Conservation (phyloP, 2,113 vertebrate genomes). For the Crotalus horridus region DNA sequence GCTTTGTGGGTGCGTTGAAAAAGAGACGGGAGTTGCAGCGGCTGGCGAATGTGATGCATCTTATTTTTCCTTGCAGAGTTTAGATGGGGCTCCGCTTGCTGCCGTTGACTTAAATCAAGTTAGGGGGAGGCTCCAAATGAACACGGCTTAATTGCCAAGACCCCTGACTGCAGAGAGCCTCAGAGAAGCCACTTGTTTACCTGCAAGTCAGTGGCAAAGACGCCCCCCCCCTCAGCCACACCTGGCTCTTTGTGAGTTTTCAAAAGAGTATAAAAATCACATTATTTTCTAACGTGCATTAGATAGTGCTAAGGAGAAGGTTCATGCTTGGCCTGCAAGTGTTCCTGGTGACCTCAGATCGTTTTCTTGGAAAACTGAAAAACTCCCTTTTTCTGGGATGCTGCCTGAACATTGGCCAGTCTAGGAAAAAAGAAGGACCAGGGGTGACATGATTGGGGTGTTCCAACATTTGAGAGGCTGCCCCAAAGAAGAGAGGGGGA, state of each 20-base stretch:
- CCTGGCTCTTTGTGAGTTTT: neutral
- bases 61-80: neutral
- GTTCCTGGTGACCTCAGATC: too few species aligned
- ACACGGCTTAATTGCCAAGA: accelerated
- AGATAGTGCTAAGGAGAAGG: too few species aligned
- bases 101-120: neutral
- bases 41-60: slow-evolving; percentile 27
- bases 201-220: neutral
- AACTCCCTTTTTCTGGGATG: too few species aligned
- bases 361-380: too few species aligned
- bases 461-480: neutral
- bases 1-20: neutral
- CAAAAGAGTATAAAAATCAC: neutral
- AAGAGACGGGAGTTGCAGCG: neutral
- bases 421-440: neutral
- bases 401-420: too few species aligned
- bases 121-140: neutral
- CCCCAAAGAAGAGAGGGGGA: neutral
- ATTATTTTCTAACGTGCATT: neutral
- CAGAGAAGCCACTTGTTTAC: neutral
- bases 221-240: neutral
- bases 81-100: accelerated
- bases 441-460: accelerated
- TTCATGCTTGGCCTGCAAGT: too few species aligned
- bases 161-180: neutral